Conservation (phyloP, 2,888 invertebrate species). For the Acleris laterana region DNA sequence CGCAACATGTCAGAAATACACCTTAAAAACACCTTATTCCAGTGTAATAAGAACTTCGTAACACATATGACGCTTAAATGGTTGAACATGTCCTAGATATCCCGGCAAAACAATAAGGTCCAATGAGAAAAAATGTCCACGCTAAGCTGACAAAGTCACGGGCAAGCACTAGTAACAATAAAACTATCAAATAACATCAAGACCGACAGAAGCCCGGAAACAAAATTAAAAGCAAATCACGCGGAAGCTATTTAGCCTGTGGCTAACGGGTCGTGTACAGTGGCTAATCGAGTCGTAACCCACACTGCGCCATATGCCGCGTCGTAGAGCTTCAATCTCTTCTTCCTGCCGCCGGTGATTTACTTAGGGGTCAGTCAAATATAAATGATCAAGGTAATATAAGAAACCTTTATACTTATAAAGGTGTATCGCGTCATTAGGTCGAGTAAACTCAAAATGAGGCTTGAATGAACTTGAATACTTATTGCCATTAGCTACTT, state of each 20-base stretch:
- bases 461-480: too few species aligned
- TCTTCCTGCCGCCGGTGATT: conserved; percentile 27
- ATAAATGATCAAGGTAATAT: not conserved
- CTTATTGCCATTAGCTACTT: too few species aligned
- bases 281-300: conserved; percentile 63
- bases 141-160: too few species aligned
- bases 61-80: too few species aligned
- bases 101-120: too few species aligned
- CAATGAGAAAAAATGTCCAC: too few species aligned
- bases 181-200: not conserved
- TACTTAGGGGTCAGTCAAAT: not conserved
- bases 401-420: not conserved
- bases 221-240: conserved; percentile 15
- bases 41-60: too few species aligned
- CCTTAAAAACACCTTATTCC: too few species aligned
- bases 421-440: too few species aligned
- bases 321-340: conserved; percentile 56
- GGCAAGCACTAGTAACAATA: not conserved
- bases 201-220: not conserved
- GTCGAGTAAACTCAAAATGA: too few species aligned
- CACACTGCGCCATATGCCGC: conserved; percentile 60
- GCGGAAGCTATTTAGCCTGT: conserved; percentile 35
- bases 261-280: conserved; percentile 50
- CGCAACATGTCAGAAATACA: too few species aligned
- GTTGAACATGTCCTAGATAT: too few species aligned